Conservation (phyloP, 2,113 vertebrate species). For the Argyrosomus japonicus region DNA sequence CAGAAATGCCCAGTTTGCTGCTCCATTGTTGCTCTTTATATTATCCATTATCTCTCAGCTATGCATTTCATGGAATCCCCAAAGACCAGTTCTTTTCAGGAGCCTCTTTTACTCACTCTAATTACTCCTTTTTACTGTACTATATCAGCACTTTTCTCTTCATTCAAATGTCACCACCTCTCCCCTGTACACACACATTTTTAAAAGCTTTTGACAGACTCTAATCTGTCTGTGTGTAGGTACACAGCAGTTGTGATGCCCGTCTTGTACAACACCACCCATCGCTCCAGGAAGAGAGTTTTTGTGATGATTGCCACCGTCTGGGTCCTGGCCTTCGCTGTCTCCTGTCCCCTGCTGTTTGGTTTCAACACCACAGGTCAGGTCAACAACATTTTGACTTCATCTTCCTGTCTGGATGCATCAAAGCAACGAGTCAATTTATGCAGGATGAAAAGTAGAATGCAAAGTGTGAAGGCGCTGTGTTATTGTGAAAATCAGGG, state of each 20-base stretch:
- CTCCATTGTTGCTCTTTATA: constrained; percentile 52
- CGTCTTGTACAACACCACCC: constrained; percentile 91
- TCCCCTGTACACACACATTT: background rate
- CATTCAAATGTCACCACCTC: constrained; percentile 42
- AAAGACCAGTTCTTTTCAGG: constrained; percentile 13
- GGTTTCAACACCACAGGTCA: constrained; percentile 97
- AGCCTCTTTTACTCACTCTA: constrained; percentile 20
- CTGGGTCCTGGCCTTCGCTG: constrained; percentile 92
- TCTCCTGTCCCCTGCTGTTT: constrained; percentile 94
- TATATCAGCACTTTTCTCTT: constrained; percentile 42
- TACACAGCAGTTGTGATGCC: constrained; percentile 96
- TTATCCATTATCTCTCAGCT: constrained; percentile 21
- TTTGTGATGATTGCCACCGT: constrained; percentile 90
- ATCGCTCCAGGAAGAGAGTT: constrained; percentile 92
- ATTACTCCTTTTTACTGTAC: constrained; percentile 41
- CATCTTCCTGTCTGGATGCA: background rate
- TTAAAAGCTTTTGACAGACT: constrained; percentile 3
- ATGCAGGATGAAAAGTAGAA: background rate
- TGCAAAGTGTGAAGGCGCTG: background rate
- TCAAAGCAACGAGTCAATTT: background rate
- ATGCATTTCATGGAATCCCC: constrained; percentile 45
- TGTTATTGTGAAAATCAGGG: background rate
- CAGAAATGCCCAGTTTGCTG: constrained; percentile 49
- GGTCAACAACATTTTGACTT: constrained; percentile 20
- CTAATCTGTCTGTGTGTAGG: constrained; percentile 76